A percentile compares a stretch with the other conserved stretches of the same genome.
These are phyloP conservation scores for Hypercompe scribonia DNA, from an alignment of 2,888 invertebrate species.

Conservation along the genomic window DNA sequence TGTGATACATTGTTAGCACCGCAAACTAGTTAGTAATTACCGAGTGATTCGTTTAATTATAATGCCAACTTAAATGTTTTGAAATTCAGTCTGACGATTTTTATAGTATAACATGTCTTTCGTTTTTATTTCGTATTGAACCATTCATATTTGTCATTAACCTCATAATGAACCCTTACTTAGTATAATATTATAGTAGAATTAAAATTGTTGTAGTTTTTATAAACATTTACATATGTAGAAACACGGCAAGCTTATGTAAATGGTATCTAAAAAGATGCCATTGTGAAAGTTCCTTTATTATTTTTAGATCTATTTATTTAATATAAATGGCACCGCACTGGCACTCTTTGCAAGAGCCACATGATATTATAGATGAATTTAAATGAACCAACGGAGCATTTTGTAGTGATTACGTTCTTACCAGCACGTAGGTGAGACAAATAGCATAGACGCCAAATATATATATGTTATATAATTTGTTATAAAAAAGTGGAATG, in stretches of 20 bases:
- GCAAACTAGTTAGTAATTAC: slow-evolving; percentile 4
- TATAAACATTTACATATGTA: slow-evolving; percentile 59
- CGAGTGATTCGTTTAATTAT: background rate
- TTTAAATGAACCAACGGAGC: slow-evolving; percentile 43
- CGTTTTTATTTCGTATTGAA: slow-evolving; percentile 35
- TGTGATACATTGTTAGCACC: slow-evolving; percentile 7
- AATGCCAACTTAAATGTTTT: background rate
- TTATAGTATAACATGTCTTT: background rate
- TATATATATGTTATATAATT: background rate
- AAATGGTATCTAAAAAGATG: slow-evolving; percentile 33
- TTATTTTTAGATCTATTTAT: slow-evolving; percentile 52
- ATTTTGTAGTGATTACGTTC: slow-evolving; percentile 39
- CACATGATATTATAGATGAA: slow-evolving; percentile 42
- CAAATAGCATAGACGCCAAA: slow-evolving; percentile 33
- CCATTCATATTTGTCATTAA: slow-evolving; percentile 41
- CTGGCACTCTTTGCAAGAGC: slow-evolving; percentile 45
- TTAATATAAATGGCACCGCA: slow-evolving; percentile 45
- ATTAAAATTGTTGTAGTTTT: slow-evolving; percentile 59
- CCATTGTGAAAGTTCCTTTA: slow-evolving; percentile 43
- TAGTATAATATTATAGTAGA: slow-evolving; percentile 42
- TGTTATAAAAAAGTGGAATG: slow-evolving; percentile 19
- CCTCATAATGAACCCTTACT: slow-evolving; percentile 28
- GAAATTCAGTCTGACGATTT: background rate
- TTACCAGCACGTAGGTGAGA: slow-evolving; percentile 23
- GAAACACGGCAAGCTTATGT: slow-evolving; percentile 43